A percentile compares a stretch with the other conserved stretches of the same genome.
phyloP scores from a whole-genome alignment of 2,797 vertebrate species.

The Platalea minor region DNA sequence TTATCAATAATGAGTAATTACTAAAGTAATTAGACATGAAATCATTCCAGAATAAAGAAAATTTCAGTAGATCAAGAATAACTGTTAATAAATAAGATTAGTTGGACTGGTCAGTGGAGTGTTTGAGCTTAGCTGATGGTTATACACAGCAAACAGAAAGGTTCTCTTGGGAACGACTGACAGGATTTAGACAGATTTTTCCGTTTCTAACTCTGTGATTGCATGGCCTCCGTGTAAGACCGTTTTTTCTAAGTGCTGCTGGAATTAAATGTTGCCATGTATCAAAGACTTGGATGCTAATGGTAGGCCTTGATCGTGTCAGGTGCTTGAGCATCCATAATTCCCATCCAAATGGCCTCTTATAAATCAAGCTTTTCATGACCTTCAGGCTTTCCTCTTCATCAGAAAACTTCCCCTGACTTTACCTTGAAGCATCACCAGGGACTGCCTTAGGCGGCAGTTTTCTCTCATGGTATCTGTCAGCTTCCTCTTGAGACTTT shows the following conservation, averaged over 20 bases:
- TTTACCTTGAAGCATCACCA: constrained; percentile 79
- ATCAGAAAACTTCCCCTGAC: not conserved
- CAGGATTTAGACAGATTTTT: not conserved
- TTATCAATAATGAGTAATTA: not conserved
- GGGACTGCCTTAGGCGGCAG: constrained; percentile 73
- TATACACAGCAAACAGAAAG: not conserved
- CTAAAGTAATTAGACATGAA: not conserved
- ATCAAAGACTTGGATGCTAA: not conserved
- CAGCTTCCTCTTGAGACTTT: constrained; percentile 72
- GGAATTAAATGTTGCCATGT: constrained; percentile 3
- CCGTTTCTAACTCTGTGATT: not conserved
- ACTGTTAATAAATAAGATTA: not conserved
- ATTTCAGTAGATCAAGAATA: not conserved
- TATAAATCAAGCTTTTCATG: constrained; percentile 25
- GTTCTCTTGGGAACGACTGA: not conserved
- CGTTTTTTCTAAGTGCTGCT: not conserved
- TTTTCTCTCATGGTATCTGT: constrained; percentile 72
- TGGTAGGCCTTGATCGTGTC: not conserved
- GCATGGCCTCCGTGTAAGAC: not conserved
- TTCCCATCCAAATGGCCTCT: not conserved
- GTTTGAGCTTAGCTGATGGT: not conserved
- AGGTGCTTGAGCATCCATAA: constrained; percentile 1
- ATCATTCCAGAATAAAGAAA: not conserved
- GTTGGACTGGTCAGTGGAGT: not conserved
- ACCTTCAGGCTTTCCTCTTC: not conserved